phyloP scores from a whole-genome alignment of 1,140 invertebrate species.

The Bombus ignitus region DNA sequence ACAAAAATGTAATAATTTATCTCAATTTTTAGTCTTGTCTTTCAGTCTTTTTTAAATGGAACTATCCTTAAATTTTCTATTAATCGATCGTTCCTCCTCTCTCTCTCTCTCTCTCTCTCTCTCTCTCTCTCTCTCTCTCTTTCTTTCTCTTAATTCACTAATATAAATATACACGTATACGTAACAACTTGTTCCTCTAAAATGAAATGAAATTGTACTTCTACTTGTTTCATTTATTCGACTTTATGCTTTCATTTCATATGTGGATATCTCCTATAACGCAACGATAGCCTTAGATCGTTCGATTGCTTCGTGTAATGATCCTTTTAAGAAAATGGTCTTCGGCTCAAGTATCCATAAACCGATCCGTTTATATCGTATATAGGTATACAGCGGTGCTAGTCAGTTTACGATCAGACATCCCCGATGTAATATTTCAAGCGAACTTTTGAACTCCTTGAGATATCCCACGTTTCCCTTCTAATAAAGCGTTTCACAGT shows the following conservation, averaged over 20 bases:
- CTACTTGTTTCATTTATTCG: not conserved
- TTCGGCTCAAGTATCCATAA: slow-evolving; percentile 6
- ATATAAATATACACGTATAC: too few relatives aligned
- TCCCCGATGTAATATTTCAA: not conserved
- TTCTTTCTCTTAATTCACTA: too few relatives aligned
- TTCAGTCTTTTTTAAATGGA: too few relatives aligned
- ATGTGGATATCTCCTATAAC: not conserved
- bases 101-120: too few relatives aligned
- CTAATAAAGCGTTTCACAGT: not conserved
- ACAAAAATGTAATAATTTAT: too few relatives aligned
- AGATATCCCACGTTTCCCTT: not conserved
- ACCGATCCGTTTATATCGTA: not conserved
- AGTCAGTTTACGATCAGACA: slow-evolving; percentile 3
- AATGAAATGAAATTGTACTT: too few relatives aligned
- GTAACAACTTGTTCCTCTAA: too few relatives aligned
- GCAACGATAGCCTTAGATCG: not conserved
- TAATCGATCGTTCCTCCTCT: too few relatives aligned
- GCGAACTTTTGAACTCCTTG: not conserved
- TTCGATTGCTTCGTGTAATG: slow-evolving; percentile 2
- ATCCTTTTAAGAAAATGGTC: slow-evolving; percentile 26
- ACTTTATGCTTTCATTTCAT: not conserved
- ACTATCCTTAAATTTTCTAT: too few relatives aligned
- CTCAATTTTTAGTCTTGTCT: too few relatives aligned
- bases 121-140: too few relatives aligned
- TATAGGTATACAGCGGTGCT: not conserved